These are phyloP conservation scores for Monochamus alternatus DNA, from an alignment of 2,888 invertebrate species.

Conservation along the genomic window DNA sequence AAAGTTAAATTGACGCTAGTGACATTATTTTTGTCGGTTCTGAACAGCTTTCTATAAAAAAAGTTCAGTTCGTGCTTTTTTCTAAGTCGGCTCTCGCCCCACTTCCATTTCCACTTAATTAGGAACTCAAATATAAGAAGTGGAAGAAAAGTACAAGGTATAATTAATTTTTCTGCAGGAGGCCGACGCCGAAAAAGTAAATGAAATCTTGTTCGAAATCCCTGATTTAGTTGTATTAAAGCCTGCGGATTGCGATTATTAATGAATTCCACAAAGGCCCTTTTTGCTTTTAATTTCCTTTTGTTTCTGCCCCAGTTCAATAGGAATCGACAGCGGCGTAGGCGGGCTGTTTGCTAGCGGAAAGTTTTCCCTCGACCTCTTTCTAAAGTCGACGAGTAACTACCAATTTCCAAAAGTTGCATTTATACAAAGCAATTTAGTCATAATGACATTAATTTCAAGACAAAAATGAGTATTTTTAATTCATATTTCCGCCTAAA, in stretches of 20 bases:
- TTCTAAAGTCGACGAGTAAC: no score
- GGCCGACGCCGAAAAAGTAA: constrained; percentile 43
- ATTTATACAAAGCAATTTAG: no score
- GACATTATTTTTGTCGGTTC: no score
- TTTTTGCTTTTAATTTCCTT: constrained; percentile 48
- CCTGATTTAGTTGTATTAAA: constrained; percentile 50
- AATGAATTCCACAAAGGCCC: constrained; percentile 50
- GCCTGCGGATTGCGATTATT: constrained; percentile 51
- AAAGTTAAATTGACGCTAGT: no score
- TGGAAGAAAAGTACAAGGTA: constrained; percentile 27
- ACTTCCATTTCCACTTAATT: not conserved
- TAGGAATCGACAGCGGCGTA: not conserved
- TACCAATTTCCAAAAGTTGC: no score
- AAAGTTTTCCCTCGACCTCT: no score
- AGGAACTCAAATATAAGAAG: constrained; percentile 22
- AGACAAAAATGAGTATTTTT: no score
- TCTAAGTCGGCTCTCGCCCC: no score
- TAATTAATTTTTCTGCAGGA: constrained; percentile 23
- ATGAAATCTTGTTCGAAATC: constrained; percentile 48
- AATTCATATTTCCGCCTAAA: no score
- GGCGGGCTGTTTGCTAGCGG: not conserved
- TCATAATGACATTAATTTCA: no score
- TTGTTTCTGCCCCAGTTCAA: constrained; percentile 36
- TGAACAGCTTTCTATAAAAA: no score
- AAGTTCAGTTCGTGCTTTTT: no score